phyloP scores from a whole-genome alignment of 2,888 invertebrate species.

The Papilio protenor region DNA sequence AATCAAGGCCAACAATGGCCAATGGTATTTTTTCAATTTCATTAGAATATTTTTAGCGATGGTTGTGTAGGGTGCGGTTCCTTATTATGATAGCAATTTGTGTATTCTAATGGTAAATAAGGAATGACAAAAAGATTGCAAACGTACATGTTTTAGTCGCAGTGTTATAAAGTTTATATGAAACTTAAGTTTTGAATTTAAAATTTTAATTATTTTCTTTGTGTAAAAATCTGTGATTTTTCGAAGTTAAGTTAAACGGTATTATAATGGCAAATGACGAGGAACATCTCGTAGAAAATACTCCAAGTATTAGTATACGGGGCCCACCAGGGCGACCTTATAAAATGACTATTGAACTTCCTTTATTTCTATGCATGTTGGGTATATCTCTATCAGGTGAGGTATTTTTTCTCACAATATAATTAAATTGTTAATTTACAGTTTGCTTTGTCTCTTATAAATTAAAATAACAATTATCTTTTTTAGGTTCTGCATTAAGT shows the following conservation, averaged over 20 bases:
- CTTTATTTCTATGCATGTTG: slow-evolving; percentile 70
- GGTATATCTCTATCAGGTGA: slow-evolving; percentile 70
- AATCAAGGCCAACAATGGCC: background rate
- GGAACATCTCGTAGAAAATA: background rate
- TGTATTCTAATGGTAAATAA: background rate
- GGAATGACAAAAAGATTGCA: background rate
- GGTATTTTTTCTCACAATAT: slow-evolving; percentile 24
- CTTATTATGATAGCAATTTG: background rate
- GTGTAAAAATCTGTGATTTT: background rate
- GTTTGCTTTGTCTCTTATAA: background rate
- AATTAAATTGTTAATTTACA: background rate
- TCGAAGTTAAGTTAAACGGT: background rate
- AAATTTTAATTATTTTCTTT: background rate
- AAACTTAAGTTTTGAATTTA: background rate
- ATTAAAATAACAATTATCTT: slow-evolving; percentile 19
- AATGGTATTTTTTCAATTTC: background rate
- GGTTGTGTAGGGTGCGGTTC: background rate
- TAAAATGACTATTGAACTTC: slow-evolving; percentile 69
- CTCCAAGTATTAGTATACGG: slow-evolving; percentile 45
- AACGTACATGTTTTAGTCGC: background rate
- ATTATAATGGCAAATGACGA: slow-evolving; percentile 28
- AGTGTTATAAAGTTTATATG: background rate
- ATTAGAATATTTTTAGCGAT: background rate
- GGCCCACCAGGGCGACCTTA: slow-evolving; percentile 64
- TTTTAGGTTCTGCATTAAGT: slow-evolving; percentile 83